phyloP scores from a whole-genome alignment of 2,797 vertebrate genomes.

The Hemibagrus guttatus region DNA sequence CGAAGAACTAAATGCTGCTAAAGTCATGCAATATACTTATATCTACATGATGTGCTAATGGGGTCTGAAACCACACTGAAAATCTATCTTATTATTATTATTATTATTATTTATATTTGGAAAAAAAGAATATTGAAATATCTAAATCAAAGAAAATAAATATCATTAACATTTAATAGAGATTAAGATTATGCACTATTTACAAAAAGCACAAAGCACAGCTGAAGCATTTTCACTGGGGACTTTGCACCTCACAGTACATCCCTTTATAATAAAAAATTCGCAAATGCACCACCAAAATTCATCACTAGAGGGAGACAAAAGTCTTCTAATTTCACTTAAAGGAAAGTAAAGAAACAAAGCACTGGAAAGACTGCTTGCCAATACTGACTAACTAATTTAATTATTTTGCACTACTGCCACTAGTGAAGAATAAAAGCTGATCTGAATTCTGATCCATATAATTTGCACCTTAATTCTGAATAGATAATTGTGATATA shows the following conservation, averaged over 20 bases:
- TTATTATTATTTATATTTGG: neutral
- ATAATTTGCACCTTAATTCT: neutral
- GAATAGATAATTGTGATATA: neutral
- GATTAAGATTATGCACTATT: neutral
- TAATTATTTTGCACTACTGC: neutral
- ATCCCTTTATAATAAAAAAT: neutral
- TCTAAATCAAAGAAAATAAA: neutral
- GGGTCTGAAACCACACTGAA: neutral
- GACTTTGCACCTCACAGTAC: no score
- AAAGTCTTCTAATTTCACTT: neutral
- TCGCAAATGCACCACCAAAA: neutral
- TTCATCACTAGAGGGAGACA: conserved; percentile 30
- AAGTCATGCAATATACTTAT: neutral
- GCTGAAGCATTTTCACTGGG: neutral
- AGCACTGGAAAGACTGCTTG: neutral
- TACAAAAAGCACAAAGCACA: no score
- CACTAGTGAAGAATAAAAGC: neutral
- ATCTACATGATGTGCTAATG: neutral
- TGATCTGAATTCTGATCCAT: neutral
- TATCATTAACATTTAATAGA: neutral
- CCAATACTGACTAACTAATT: no score
- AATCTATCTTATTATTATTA: neutral
- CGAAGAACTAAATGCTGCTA: neutral
- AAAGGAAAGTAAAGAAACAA: neutral
- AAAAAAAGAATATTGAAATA: neutral